Evolutionary conservation across 2,797 vertebrate species (phyloP).

Genomic region (Mormyrus hasselquistii): DNA sequence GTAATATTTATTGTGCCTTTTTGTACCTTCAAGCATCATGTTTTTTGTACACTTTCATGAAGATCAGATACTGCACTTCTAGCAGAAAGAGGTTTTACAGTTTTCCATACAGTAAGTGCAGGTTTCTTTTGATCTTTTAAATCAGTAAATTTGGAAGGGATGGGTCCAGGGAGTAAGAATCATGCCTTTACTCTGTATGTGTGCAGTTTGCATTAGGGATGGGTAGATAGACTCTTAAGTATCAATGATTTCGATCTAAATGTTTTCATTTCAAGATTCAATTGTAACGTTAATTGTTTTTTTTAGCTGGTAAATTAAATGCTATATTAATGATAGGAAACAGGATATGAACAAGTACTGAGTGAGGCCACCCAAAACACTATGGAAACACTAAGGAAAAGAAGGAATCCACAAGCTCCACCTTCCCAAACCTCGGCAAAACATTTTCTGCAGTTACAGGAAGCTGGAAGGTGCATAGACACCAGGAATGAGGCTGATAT

Average conservation of each 20-base stretch:
- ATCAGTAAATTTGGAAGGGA: background rate
- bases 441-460: background rate
- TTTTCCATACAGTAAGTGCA: background rate
- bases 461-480: background rate
- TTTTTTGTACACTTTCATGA: background rate
- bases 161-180: background rate
- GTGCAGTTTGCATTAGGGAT: background rate
- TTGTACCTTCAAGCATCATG: background rate
- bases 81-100: background rate
- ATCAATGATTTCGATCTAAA: background rate
- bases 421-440: background rate
- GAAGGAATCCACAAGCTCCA: background rate
- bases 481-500: background rate
- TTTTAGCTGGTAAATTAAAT: background rate
- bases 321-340: background rate
- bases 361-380: background rate
- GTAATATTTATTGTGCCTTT: background rate
- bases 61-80: background rate
- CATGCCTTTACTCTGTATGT: background rate
- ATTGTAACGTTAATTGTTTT: background rate
- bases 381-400: background rate
- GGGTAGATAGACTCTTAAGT: background rate
- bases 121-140: background rate
- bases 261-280: background rate
- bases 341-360: background rate